Percentiles rank a stretch among this genome's conserved stretches.
phyloP scores from a whole-genome alignment of 2,888 invertebrate species.

The Agonopterix arenella region DNA sequence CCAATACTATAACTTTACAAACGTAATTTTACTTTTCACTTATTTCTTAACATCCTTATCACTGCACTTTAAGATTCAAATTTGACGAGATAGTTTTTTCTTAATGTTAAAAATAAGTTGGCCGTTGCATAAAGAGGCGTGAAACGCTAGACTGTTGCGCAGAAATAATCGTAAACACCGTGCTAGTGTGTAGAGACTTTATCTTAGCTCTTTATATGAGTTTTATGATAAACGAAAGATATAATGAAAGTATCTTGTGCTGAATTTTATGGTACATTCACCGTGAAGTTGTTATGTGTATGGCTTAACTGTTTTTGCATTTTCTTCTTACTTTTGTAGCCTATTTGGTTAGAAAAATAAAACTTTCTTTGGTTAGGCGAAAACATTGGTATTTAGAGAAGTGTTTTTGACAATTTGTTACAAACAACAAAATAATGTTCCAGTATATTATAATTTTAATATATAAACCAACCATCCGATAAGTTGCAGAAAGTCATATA shows the following conservation, averaged over 20 bases:
- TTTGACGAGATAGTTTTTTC: not conserved
- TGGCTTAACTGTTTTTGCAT: too few relatives aligned
- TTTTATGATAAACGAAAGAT: constrained; percentile 28
- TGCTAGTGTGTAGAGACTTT: constrained; percentile 42
- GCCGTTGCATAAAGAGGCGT: constrained; percentile 39
- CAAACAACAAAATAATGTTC: too few relatives aligned
- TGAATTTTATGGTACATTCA: not conserved
- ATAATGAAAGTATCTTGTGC: constrained; percentile 2
- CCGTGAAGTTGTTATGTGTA: not conserved
- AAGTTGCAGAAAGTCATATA: too few relatives aligned
- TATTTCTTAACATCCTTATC: constrained; percentile 4
- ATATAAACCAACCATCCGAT: too few relatives aligned
- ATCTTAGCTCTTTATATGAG: constrained; percentile 30
- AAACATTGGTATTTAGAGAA: too few relatives aligned
- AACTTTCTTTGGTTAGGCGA: too few relatives aligned
- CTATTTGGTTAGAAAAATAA: too few relatives aligned
- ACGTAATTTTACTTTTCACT: constrained; percentile 10
- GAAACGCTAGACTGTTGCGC: constrained; percentile 49
- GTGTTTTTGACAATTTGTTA: too few relatives aligned
- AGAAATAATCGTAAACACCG: constrained; percentile 54
- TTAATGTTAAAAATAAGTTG: constrained; percentile 7
- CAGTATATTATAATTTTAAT: too few relatives aligned
- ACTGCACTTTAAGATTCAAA: constrained; percentile 8
- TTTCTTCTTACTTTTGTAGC: too few relatives aligned
- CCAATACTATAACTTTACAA: constrained; percentile 43